Base-by-base conservation (phyloP, 2,888 invertebrate species). In the Hypselothyrea guttata region DNA sequence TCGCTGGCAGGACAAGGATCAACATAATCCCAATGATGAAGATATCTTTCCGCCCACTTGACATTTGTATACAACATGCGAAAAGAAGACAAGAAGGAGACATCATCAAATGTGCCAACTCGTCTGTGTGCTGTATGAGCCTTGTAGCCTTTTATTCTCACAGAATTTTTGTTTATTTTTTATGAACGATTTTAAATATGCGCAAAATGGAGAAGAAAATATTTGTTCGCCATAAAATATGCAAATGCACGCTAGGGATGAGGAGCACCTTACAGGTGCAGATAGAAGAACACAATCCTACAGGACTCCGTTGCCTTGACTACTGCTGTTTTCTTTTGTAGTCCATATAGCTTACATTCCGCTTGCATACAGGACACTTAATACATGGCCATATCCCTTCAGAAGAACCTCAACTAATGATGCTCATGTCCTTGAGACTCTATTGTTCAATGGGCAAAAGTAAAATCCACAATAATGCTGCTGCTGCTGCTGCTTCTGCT, bases 1-100 rank as follows among this genome's bases (percentile, higher is more conserved):
- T 82, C 86, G 70, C 65, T 83, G 86, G 64, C 72, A 63, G 63
- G 59, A 41, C 55, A 59, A 59, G 60, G 48, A 40, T 33, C 49
- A 51, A 49, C 31, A 28, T 28, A 42, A 34, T 49, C 7, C 31
- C 16, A 16, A 8, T 3, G 52, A 57, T 48, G 48, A 56, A 53
- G 55, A 40, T 2, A 22, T 22, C 22, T 55, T 60, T 44, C 12
- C 44, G 57, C 44, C 65, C 53, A 57, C 56, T 66, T 62, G 62
- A 53, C 51, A 47, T 44, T 47, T 22, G 22, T 22, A 5, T 22
- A 48, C 7, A 30, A 2, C 16, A 37, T 9, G 40, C 27, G 33
- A 49, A 33, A 34, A 34, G 28, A 38, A 35, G n/a, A 40, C 30
- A 2, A 42, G 28, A 45, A 42, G 46, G 48, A 35, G 54, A 38